Base-by-base conservation (phyloP, 2,797 vertebrate genomes). In the Poecilia picta region DNA sequence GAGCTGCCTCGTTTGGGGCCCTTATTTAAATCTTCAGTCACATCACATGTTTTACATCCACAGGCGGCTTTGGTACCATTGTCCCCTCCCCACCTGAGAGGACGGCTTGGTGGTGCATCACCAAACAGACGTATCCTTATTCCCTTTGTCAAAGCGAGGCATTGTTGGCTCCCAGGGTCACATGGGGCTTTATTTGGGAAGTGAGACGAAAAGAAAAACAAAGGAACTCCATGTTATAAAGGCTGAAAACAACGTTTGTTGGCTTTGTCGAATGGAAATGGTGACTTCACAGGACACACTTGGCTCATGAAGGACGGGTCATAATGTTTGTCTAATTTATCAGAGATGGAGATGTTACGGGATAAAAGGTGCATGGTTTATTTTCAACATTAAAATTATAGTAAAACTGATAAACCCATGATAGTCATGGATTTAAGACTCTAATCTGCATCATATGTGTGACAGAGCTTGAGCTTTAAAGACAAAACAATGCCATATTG, bases 61-160 rank as follows among this genome's bases (percentile, higher is more conserved):
- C 92, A 89, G 89, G 88, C 25, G 47, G 90, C 83, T 90, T 84
- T 92, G 93, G 92, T 91, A 92, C 94, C 92, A 96, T 94, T 94
- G 94, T 95, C 89, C 91, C 89, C 89, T 81, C 87, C 91, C 92
- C 92, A 94, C 93, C 91, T 94, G 92, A 86, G 85, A 83, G 87
- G 78, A 85, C 90, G 93, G 88, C 93, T 91, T 92, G 85, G 88
- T 91, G 89, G 81, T 89, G 90, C 92, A 92, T 92, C 92, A 75
- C 25, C 55, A 82, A 87, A 96, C 94, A 96, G 92, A 93, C 78
- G 18, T 45, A 62, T 90, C 93, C 89, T 95, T 95, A 95, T 96
- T 90, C 90, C 74, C n/a, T 13, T 76, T 0, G 1, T 95, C 89
- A 96, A 96, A 91, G 89, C 33, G 25, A 2, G n/a, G 80, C 87